phyloP scores from a whole-genome alignment of 2,888 invertebrate genomes.

The Trachelus iudaicus region DNA sequence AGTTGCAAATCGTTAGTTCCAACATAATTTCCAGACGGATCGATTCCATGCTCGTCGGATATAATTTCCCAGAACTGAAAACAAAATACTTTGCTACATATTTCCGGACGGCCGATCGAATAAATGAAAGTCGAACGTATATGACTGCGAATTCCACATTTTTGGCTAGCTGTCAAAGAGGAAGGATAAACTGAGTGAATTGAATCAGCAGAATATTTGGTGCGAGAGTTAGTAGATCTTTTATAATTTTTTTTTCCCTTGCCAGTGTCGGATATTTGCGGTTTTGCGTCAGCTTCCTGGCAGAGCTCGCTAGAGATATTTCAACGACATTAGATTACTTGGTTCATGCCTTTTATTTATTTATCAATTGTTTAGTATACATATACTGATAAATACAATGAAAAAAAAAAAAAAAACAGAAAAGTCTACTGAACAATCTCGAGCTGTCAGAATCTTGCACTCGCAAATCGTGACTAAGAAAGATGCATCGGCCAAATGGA shows the following conservation, averaged over 20 bases:
- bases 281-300: not conserved
- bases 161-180: too few relatives aligned
- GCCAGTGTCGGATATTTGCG: not conserved
- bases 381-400: not conserved
- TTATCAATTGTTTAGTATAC: not conserved
- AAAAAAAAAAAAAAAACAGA: not conserved
- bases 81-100: not conserved
- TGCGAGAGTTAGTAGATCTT: not conserved
- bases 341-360: not conserved
- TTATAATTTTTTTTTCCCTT: not conserved
- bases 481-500: not conserved
- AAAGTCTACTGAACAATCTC: not conserved
- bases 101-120: too few relatives aligned
- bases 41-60: slow-evolving; percentile 69
- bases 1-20: slow-evolving; percentile 70
- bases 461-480: not conserved
- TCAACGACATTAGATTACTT: not conserved
- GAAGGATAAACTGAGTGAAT: not conserved
- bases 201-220: not conserved
- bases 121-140: not conserved
- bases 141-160: not conserved
- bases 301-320: not conserved
- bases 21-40: slow-evolving; percentile 68
- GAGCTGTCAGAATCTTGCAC: not conserved
- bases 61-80: slow-evolving; percentile 7